Evolutionary conservation across 1,140 invertebrate species (phyloP).

Genomic region (Hylyphantes graminicola): DNA sequence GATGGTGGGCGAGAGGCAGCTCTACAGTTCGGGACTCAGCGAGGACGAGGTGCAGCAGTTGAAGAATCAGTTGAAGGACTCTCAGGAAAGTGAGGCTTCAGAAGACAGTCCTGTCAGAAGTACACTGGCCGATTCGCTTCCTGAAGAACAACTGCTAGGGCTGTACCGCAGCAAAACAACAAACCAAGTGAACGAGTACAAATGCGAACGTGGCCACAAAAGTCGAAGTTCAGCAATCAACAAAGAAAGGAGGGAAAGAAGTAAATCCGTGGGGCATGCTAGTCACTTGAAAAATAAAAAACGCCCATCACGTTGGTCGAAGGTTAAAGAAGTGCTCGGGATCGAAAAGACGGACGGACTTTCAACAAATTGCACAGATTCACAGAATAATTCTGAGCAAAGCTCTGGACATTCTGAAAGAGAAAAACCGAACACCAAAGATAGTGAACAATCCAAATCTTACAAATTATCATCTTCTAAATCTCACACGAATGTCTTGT

Average conservation of each 20-base stretch:
- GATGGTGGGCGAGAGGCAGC: constrained; percentile 32
- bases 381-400: neutral
- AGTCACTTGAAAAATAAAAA: constrained; percentile 42
- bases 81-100: constrained; percentile 10
- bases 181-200: constrained; percentile 19
- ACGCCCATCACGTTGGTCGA: constrained; percentile 83
- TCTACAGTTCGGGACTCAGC: constrained; percentile 52
- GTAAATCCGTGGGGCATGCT: constrained; percentile 57
- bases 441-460: constrained; percentile 27
- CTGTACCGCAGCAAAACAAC: constrained; percentile 51
- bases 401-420: neutral
- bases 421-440: constrained; percentile 5
- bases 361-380: constrained; percentile 10
- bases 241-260: constrained; percentile 54
- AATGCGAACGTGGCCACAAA: constrained; percentile 41
- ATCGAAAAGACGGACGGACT: constrained; percentile 71
- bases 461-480: constrained; percentile 37
- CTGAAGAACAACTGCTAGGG: constrained; percentile 9
- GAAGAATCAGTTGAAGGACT: constrained; percentile 1
- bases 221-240: constrained; percentile 18
- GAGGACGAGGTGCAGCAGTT: constrained; percentile 50
- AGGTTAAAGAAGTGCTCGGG: constrained; percentile 83
- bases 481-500: constrained; percentile 47
- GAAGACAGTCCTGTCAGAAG: constrained; percentile 18
- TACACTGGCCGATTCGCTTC: neutral